A percentile compares a stretch with the other conserved stretches of the same genome.
Evolutionary conservation across 2,797 vertebrate genomes (phyloP).

Genomic region (Huso huso): DNA sequence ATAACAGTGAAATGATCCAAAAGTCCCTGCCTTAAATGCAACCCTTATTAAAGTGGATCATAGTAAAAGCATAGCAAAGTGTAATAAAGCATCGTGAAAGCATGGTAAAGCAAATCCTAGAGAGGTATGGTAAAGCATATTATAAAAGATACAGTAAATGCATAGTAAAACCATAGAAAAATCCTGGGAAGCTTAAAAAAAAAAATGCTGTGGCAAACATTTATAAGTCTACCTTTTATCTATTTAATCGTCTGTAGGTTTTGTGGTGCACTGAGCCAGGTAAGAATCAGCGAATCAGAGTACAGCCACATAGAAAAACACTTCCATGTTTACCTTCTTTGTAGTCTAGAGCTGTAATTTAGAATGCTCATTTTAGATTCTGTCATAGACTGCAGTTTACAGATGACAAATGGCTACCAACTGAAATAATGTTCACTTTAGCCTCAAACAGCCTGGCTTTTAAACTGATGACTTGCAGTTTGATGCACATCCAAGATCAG

Average conservation of each 20-base stretch:
- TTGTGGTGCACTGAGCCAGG: conserved; percentile 28
- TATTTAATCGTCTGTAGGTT: conserved; percentile 23
- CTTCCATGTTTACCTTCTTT: conserved; percentile 26
- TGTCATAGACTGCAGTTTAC: conserved; percentile 22
- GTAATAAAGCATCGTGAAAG: too few species aligned
- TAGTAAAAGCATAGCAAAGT: too few species aligned
- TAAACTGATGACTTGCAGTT: conserved; percentile 20
- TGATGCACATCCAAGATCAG: conserved; percentile 22
- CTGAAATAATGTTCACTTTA: conserved; percentile 2
- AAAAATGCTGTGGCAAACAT: too few species aligned
- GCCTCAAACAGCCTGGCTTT: conserved; percentile 16
- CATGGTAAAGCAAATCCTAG: too few species aligned
- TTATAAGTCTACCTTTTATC: conserved; percentile 26
- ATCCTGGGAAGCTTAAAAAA: too few species aligned
- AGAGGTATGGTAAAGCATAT: too few species aligned
- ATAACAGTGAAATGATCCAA: too few species aligned
- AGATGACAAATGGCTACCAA: conserved; percentile 14
- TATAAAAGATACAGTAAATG: too few species aligned
- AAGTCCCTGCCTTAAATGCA: too few species aligned
- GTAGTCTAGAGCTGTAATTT: conserved; percentile 37
- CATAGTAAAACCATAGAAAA: too few species aligned
- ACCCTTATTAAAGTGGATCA: too few species aligned
- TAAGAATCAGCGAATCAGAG: not conserved
- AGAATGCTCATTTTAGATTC: conserved; percentile 21
- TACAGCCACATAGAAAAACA: too few species aligned